These are phyloP conservation scores for Bombyx mori DNA, from an alignment of 1,140 invertebrate species.

Conservation along the genomic window ASM3026992v2 NC_085112.1:7201001-7201500, in stretches of 20 bases:
- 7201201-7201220: slow-evolving; percentile 13
- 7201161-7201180: slow-evolving; percentile 41
- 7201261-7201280: too few relatives aligned
- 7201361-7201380: not conserved
- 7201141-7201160: slow-evolving; percentile 33
- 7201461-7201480: slow-evolving; percentile 61
- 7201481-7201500: slow-evolving; percentile 62
- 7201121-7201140: slow-evolving; percentile 36
- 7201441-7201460: slow-evolving; percentile 57
- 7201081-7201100: not conserved
- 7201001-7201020: too few relatives aligned
- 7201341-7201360: slow-evolving; percentile 11
- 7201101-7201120: slow-evolving; percentile 58
- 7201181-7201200: slow-evolving; percentile 37
- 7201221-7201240: too few relatives aligned
- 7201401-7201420: slow-evolving; percentile 52
- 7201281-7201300: too few relatives aligned
- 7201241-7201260: too few relatives aligned
- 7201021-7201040: not conserved
- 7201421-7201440: slow-evolving; percentile 59
- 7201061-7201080: slow-evolving; percentile 12
- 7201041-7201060: not conserved
- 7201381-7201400: slow-evolving; percentile 33
- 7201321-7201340: not conserved
- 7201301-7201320: not conserved